phyloP scores from a whole-genome alignment of 2,113 vertebrate genomes.

The Pungitius pungitius region DNA sequence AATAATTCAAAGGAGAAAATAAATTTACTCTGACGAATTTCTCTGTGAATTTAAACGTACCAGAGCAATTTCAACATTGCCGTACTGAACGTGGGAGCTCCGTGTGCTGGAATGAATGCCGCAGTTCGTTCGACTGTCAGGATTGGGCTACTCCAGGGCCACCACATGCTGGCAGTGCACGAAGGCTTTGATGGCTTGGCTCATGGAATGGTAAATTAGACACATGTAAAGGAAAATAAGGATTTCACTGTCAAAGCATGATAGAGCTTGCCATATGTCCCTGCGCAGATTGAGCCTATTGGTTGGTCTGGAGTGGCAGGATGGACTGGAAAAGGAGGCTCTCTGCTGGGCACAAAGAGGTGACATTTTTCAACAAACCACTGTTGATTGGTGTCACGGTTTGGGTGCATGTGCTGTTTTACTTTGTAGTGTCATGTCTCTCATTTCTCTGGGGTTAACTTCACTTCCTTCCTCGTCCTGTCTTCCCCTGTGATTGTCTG shows the following conservation, averaged over 20 bases:
- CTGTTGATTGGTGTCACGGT: too few relatives aligned
- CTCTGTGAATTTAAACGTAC: conserved; percentile 6
- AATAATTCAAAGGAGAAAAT: background rate
- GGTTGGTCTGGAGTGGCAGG: conserved; percentile 86
- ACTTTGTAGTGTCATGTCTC: too few relatives aligned
- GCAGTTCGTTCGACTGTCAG: conserved; percentile 88
- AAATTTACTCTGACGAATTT: conserved; percentile 7
- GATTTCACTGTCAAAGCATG: background rate
- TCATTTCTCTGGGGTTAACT: too few relatives aligned
- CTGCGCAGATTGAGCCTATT: conserved; percentile 85
- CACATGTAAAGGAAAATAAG: background rate
- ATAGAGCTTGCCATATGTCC: background rate
- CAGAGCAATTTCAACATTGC: conserved; percentile 87
- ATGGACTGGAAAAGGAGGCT: conserved; percentile 93
- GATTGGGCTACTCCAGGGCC: conserved; percentile 89
- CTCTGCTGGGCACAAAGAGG: conserved; percentile 91
- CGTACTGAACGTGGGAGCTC: conserved; percentile 91
- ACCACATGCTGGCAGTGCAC: conserved; percentile 88
- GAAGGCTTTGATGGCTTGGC: conserved; percentile 94
- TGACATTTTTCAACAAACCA: conserved; percentile 48
- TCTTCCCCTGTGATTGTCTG: too few relatives aligned
- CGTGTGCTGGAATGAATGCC: conserved; percentile 94
- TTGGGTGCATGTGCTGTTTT: too few relatives aligned
- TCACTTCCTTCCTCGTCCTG: too few relatives aligned
- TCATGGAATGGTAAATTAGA: conserved; percentile 81